Evolutionary conservation across 2,888 invertebrate genomes (phyloP), one percentile per base, ranked within the genome.

Genomic region (Megastigmus dorsalis): DNA sequence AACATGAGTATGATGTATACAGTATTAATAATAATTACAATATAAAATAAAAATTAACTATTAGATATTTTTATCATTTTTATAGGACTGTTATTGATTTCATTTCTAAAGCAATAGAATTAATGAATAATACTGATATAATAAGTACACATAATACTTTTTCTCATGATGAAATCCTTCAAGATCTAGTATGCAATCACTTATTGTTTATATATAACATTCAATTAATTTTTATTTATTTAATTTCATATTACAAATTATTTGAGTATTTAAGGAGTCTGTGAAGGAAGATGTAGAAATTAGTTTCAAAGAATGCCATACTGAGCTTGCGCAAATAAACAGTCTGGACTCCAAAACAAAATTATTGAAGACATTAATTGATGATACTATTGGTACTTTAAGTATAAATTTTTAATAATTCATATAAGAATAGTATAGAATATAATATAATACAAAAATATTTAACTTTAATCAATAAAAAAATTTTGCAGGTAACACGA

Each of bases 1-100:
- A 79, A 68, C 83, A 84, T 59, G 59, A 76, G 85, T 85, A 80
- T 15, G 43, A 23, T n/a, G 7, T n/a, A 2, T n/a, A 43, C 20
- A n/a, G 9, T n/a, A 70, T 23, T 45, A 2, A 15, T 38, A 20
- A 9, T 41, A 23, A n/a, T 60, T n/a, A n/a, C 2, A 15, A 36
- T 43, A 20, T 55, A 28, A 2, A 9, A 5, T 48, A 9, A 9
- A 2, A 50, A 54, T 45, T 45, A 10, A n/a, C n/a, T 26, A 28
- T 23, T 26, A 15, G 26, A 15, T 36, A n/a, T 36, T 18, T 28
- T 52, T 10, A 28, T 55, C 1, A 5, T 28, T 57, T 48, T 50
- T 60, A 52, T 52, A 85, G 85, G 6, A 71, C 80, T 68, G 60
- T 81, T 9, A 43, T 80, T 4, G 75, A 79, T 13, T 78, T 85